These are phyloP conservation scores for Clinocottus analis DNA, from an alignment of 2,113 vertebrate genomes.

Conservation along the genomic window DNA sequence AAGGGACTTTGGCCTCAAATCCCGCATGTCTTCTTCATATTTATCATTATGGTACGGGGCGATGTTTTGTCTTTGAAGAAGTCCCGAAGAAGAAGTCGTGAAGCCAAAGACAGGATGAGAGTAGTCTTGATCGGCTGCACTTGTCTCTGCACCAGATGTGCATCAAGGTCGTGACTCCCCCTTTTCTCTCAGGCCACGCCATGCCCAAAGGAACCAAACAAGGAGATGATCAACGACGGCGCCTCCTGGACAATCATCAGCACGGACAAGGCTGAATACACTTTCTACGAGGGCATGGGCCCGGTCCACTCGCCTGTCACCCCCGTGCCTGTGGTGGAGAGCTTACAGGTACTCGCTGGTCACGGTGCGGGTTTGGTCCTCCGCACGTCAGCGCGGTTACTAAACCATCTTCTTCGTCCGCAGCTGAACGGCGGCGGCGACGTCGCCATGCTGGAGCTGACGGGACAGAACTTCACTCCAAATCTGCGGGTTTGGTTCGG, in stretches of 20 bases:
- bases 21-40: background rate
- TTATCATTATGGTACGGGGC: background rate
- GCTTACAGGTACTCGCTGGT: constrained; percentile 93
- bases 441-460: constrained; percentile 99
- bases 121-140: background rate
- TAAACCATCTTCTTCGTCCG: background rate
- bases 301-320: constrained; percentile 97
- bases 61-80: too few species aligned
- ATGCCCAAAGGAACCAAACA: constrained; percentile 99
- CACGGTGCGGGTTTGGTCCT: background rate
- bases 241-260: constrained; percentile 99
- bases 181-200: constrained; percentile 92
- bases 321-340: constrained; percentile 99
- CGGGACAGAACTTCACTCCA: constrained; percentile 99
- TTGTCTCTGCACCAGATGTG: background rate
- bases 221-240: constrained; percentile 99
- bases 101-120: background rate
- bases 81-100: too few species aligned
- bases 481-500: constrained; percentile 99
- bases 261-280: constrained; percentile 99
- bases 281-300: constrained; percentile 99
- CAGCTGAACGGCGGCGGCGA: constrained; percentile 97
- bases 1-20: background rate
- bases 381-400: background rate
- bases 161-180: background rate